Evolutionary conservation across 2,888 invertebrate species (phyloP).

Genomic region (Phragmatobia fuliginosa): DNA sequence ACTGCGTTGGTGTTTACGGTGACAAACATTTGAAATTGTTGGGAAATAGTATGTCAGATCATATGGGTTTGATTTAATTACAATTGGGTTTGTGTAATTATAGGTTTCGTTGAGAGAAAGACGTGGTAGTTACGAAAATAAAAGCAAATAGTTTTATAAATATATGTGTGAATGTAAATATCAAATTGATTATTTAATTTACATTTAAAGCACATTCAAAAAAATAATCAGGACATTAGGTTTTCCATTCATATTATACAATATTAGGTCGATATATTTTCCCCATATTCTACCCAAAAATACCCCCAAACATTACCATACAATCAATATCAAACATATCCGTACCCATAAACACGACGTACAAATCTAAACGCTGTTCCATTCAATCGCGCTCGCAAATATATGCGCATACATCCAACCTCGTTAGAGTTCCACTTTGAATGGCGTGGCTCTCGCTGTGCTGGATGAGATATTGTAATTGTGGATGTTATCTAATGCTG

Average conservation of each 20-base stretch:
- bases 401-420: conserved; percentile 79
- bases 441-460: conserved; percentile 39
- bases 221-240: not conserved
- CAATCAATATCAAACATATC: conserved; percentile 31
- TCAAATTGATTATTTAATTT: too few species aligned
- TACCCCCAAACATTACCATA: conserved; percentile 10
- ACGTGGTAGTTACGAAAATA: not conserved
- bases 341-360: conserved; percentile 45
- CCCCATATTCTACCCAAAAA: not conserved
- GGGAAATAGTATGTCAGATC: not conserved
- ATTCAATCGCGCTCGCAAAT: conserved; percentile 71
- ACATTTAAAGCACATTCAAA: too few species aligned
- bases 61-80: too few species aligned
- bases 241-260: not conserved
- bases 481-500: conserved; percentile 8
- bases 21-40: too few species aligned
- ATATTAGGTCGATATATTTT: not conserved
- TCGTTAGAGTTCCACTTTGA: conserved; percentile 72
- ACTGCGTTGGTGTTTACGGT: not conserved
- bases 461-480: conserved; percentile 53
- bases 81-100: too few species aligned
- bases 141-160: too few species aligned
- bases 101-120: not conserved
- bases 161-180: too few species aligned
- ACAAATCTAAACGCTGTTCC: conserved; percentile 69